Evolutionary conservation across 2,888 invertebrate genomes (phyloP), one percentile per base, ranked within the genome.

Genomic region (Oscheius myriophilus): DNA sequence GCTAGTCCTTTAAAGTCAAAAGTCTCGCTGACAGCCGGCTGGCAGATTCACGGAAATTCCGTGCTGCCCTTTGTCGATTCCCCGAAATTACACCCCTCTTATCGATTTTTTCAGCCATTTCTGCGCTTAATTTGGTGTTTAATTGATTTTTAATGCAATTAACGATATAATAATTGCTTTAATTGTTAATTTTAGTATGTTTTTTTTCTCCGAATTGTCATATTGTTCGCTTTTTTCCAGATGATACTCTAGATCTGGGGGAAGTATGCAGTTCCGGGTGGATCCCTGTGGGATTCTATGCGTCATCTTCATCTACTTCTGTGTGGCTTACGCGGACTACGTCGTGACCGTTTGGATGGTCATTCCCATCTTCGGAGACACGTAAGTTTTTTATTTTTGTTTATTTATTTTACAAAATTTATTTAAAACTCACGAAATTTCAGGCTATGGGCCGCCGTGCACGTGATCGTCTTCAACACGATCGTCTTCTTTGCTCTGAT

Each of bases 261-360:
- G 33, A 46, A 61, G 26, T 41, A 66, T 57, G 58, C 52, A 51
- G 21, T 41, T 66, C 23, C 66, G 58, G 16, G 33, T 45, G 61
- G 93, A 94, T 90, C 92, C 92, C 66, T 94, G 93, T 88, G 94
- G 94, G 78, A 91, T 93, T 81, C 90, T 92, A 75, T 94, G 93
- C 87, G 90, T 93, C 73, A 87, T 92, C 74, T 90, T 93, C 76
- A 93, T 93, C 54, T 94, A 94, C 87, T 87, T 90, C 58, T 92
- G 93, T 59, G 90, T 94, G 51, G 90, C 92, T 82, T 94, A 94
- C 87, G 93, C 93, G 39, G 93, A 93, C 88, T 94, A 93, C 89
- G 94, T 93, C 69, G 91, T 93, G 62, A 90, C 93, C 80, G 89
- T 91, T 87, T 93, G 93, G 92, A 91, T 94, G 76, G 91, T 93